Evolutionary conservation across 2,113 vertebrate species (phyloP), one percentile per base, ranked within the genome.

Genomic region (Myanophis thanlyinensis): DNA sequence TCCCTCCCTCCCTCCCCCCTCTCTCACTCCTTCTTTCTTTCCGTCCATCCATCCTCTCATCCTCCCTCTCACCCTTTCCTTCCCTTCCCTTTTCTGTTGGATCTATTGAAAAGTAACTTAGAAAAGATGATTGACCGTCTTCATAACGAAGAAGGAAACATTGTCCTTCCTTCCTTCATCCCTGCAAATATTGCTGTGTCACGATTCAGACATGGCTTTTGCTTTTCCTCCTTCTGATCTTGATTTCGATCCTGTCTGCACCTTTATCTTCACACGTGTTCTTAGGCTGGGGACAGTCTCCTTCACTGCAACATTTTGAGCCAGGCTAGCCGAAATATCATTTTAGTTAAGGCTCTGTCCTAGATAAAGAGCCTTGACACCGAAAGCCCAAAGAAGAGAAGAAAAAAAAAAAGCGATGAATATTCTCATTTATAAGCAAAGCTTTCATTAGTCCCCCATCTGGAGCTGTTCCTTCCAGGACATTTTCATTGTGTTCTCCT

Each of bases 241-340:
- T 96, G 95, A 92, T 94, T 88, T 93, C 2, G 48, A 95, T 89
- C 94, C 96, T 96, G 91, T 73, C 94, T 93, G 94, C 95, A 96
- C 91, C 22, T 27, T 97, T 97, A 96, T 97, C 97, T 98, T 97
- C 96, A 94, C 96, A 96, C 97, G 95, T 95, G 92, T 97, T 97
- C 95, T 95, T 91, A 73, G 80, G 73, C 80, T 86, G 5, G 95
- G 95, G 92, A 96, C 91, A 96, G 95, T 96, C 91, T 96, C 94
- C 95, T 97, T 97, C 96, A 96, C 95, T 96, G 95, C 97, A 97
- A 94, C 96, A 96, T 96, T 97, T 98, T 98, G 97, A 97, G 96
- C 96, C 85, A 85, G 85, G 53, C 90, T 95, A n/a, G 93, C 95
- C 92, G 91, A 95, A 95, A 97, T 62, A 97, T 98, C 97, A 97